Evolutionary conservation across 2,888 invertebrate species (phyloP), one percentile per base, ranked within the genome.

Genomic region (Stenchaetothrips biformis): DNA sequence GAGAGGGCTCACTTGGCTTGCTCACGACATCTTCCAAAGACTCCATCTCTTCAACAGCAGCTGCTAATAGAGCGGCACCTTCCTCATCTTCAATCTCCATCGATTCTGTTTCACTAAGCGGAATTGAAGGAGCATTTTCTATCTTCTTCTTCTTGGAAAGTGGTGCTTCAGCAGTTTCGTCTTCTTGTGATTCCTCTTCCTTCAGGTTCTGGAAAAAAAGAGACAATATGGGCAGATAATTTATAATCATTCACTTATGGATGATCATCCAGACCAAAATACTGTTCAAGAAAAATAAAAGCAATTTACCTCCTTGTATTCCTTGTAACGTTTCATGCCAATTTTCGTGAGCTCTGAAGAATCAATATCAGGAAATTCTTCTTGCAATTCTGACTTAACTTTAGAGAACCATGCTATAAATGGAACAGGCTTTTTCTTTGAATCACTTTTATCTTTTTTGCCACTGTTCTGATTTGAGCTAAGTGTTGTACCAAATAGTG

Each of bases 371-470:
- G 91, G 90, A 84, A 90, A 87, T 83, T 91, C 89, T 78, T 87
- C 86, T 83, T 90, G 89, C n/a, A 92, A 84, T 16, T 85, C 83
- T 4, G 87, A 83, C 84, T 90, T 91, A 84, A 91, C 90, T 81
- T 89, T 88, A 0, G 88, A 86, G 82, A 89, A 91, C 92, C 92
- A 92, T 53, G 88, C 88, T 37, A 90, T 86, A 84, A 92, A 92
- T 7, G 89, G 87, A 85, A n/a, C 48, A 79, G 48, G 77, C 48
- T 78, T 49, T 77, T 78, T 53, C 48, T 48, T 77, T 79, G 37
- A 78, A 82, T 83, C 79, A 49, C 53, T 77, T 79, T 82, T 80
- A 81, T 82, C 47, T 25, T 74, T 74, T 25, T 79, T 81, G 78
- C 67, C 81, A 79, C 77, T 81, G 79, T 16, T 77, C 9, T 27